phyloP scores from a whole-genome alignment of 2,888 invertebrate genomes.

The Tuta absoluta region DNA sequence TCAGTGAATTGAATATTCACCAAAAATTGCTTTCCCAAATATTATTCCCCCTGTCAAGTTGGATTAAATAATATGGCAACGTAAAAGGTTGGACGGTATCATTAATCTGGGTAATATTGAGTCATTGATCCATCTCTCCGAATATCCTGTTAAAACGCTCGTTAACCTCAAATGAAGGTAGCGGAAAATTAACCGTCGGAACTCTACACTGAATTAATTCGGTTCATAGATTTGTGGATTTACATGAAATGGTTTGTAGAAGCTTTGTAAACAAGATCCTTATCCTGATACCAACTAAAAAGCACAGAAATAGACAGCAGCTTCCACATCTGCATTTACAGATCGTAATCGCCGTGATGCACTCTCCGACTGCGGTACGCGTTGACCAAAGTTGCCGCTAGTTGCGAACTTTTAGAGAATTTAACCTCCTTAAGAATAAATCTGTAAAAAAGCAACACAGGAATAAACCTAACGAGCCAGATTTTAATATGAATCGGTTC shows the following conservation, averaged over 20 bases:
- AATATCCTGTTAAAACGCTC: slow-evolving; percentile 24
- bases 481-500: slow-evolving; percentile 23
- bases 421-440: slow-evolving; percentile 26
- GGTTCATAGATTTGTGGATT: too few relatives aligned
- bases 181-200: slow-evolving; percentile 23
- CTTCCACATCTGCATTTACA: slow-evolving; percentile 4
- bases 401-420: slow-evolving; percentile 25
- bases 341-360: slow-evolving; percentile 35
- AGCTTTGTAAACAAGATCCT: too few relatives aligned
- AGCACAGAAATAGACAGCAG: background rate
- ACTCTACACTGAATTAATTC: slow-evolving; percentile 11
- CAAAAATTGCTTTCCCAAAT: slow-evolving; percentile 7
- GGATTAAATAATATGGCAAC: slow-evolving; percentile 26
- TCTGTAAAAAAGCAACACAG: slow-evolving; percentile 22
- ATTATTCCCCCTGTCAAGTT: slow-evolving; percentile 9
- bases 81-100: slow-evolving; percentile 30
- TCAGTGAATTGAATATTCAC: slow-evolving; percentile 20
- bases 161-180: slow-evolving; percentile 22
- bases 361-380: slow-evolving; percentile 22
- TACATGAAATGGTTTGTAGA: too few relatives aligned
- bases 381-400: slow-evolving; percentile 20
- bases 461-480: slow-evolving; percentile 11
- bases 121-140: slow-evolving; percentile 29
- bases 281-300: background rate
- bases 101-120: slow-evolving; percentile 34